A percentile compares a stretch with the other conserved stretches of the same genome.
These are phyloP conservation scores for Hydropsyche tenuis DNA, from an alignment of 1,140 invertebrate genomes.

Conservation along the genomic window DNA sequence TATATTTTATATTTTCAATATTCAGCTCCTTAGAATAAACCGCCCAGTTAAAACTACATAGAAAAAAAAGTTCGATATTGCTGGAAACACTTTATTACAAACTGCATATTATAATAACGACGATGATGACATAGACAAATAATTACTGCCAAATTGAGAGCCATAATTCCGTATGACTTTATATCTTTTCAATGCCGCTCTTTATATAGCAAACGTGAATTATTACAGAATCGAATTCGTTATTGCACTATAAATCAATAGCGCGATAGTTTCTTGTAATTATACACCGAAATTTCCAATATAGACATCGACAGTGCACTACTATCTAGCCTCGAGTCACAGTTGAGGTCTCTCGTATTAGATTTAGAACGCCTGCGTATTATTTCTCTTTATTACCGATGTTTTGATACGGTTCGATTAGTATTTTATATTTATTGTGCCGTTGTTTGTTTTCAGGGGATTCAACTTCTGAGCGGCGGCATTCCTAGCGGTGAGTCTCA, in stretches of 20 bases:
- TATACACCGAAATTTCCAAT: neutral
- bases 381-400: neutral
- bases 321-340: constrained; percentile 1
- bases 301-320: neutral
- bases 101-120: too few species aligned
- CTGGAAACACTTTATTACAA: too few species aligned
- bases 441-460: constrained; percentile 9
- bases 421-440: neutral
- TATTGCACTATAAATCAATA: constrained; percentile 12
- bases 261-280: too few species aligned
- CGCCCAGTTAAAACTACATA: too few species aligned
- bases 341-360: constrained; percentile 10
- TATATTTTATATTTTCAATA: too few species aligned
- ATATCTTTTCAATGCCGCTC: too few species aligned
- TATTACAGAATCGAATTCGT: neutral
- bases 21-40: too few species aligned
- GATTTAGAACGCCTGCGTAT: neutral
- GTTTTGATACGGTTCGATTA: constrained; percentile 3
- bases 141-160: too few species aligned
- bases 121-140: too few species aligned
- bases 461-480: neutral
- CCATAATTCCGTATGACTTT: too few species aligned
- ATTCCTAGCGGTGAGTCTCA: constrained; percentile 1
- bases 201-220: too few species aligned
- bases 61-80: too few species aligned